Base-by-base conservation (phyloP, 2,888 invertebrate genomes). In the Monoplex corrugatus region DNA sequence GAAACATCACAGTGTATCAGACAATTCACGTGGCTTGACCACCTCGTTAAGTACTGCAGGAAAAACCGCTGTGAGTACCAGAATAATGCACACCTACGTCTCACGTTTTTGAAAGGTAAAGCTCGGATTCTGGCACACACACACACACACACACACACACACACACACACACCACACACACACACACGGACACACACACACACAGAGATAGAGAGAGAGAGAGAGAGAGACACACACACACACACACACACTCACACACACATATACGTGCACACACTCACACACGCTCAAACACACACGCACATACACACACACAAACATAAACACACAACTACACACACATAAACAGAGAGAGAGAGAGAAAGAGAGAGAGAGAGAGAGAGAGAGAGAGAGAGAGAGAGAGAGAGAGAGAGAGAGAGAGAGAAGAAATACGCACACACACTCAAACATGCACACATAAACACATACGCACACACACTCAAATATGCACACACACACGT, bases 181-280 rank as follows among this genome's bases (percentile, higher is more conserved):
- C 8, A 35, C 3, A 35, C 8, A 35, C 8, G 35, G 32, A 35
- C 3, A 35, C 8, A 35, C 40, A 78, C 35, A 78, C 23, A 78
- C 40, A 78, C 19, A 78, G 78, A 78, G 40, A 40, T 13, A 78
- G 78, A 78, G 78, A 78, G 40, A 80, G 80, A 40, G 80, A 80
- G 40, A 80, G 80, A 40, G 80, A 80, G 40, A 40, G 43, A 40
- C n/a, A 44, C 28, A 43, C 0, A 2, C 13, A 44, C 28, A 3
- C 23, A 44, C 82, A n/a, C n/a, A 44, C 82, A 28, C 44, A 38
- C 38, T 6, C 38, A 78, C 68, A 68, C 68, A 68, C 68, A 68
- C 68, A 78, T 35, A 35, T 16, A 38, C 75, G 35, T 19, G 75
- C 35, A 78, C 38, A 38, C 78, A 78, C 78, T 8, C 38, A 38